Percentiles rank a stretch among this genome's conserved stretches.
Evolutionary conservation across 2,888 invertebrate genomes (phyloP).

Genomic region (Euspilapteryx auroguttella): DNA sequence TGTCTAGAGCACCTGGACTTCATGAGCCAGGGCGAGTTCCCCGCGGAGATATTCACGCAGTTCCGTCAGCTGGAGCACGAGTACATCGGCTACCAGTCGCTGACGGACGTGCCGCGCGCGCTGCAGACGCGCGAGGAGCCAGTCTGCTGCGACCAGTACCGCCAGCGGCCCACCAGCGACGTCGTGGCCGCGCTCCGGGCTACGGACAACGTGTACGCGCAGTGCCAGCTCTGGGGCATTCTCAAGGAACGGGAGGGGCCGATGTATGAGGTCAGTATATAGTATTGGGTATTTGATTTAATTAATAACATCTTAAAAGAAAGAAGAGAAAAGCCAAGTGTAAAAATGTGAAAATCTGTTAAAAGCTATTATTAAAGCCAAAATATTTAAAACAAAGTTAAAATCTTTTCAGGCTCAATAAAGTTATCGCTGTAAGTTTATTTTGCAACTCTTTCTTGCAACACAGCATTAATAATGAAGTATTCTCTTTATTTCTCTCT

Average conservation of each 20-base stretch:
- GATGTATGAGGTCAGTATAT: constrained; percentile 73
- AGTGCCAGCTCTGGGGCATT: constrained; percentile 83
- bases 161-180: constrained; percentile 69
- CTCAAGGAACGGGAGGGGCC: constrained; percentile 80
- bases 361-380: too few relatives aligned
- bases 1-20: constrained; percentile 99
- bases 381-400: too few relatives aligned
- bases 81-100: constrained; percentile 92
- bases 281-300: too few relatives aligned
- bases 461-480: too few relatives aligned
- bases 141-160: constrained; percentile 57
- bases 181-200: constrained; percentile 71
- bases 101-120: constrained; percentile 91
- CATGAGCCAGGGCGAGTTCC: constrained; percentile 80
- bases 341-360: too few relatives aligned
- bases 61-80: constrained; percentile 90
- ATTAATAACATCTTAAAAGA: too few relatives aligned
- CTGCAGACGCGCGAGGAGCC: constrained; percentile 72
- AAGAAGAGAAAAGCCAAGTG: too few relatives aligned
- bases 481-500: too few relatives aligned
- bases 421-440: too few relatives aligned
- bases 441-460: too few relatives aligned
- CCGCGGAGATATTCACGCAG: constrained; percentile 74
- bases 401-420: too few relatives aligned
- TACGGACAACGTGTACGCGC: constrained; percentile 74